Conservation (phyloP, 2,113 vertebrate species). For the Bombycilla garrulus region DNA sequence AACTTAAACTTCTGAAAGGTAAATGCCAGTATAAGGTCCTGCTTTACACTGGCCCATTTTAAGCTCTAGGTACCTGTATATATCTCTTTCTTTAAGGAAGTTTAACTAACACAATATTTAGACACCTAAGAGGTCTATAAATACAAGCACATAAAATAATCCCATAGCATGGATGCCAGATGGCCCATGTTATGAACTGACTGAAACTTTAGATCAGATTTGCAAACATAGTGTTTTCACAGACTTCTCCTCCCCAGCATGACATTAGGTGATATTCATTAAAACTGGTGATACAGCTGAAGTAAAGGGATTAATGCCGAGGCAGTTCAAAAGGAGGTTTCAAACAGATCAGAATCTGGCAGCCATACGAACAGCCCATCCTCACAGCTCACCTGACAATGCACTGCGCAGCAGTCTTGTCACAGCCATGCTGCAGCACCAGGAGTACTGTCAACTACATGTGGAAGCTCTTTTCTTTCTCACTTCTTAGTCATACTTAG, state of each 20-base stretch:
- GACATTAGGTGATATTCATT: neutral
- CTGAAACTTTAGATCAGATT: neutral
- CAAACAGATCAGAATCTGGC: neutral
- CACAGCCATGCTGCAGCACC: neutral
- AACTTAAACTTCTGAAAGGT: neutral
- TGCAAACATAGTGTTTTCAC: neutral
- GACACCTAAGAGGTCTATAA: neutral
- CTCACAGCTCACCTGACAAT: neutral
- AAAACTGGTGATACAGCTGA: neutral
- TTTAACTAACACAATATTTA: neutral
- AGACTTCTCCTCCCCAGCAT: neutral
- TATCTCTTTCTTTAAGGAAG: neutral
- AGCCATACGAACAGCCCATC: fast-evolving
- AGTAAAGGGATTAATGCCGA: neutral
- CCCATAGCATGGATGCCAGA: neutral
- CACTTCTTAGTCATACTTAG: neutral
- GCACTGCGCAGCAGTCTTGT: neutral
- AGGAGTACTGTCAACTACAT: neutral
- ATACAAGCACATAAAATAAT: neutral
- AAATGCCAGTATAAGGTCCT: neutral
- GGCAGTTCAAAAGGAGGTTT: neutral
- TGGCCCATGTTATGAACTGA: neutral
- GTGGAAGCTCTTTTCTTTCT: neutral
- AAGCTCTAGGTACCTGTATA: neutral
- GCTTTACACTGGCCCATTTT: neutral